Evolutionary conservation across 2,797 vertebrate genomes (phyloP), one percentile per base, ranked within the genome.

Genomic region (Lepus townsendii): DNA sequence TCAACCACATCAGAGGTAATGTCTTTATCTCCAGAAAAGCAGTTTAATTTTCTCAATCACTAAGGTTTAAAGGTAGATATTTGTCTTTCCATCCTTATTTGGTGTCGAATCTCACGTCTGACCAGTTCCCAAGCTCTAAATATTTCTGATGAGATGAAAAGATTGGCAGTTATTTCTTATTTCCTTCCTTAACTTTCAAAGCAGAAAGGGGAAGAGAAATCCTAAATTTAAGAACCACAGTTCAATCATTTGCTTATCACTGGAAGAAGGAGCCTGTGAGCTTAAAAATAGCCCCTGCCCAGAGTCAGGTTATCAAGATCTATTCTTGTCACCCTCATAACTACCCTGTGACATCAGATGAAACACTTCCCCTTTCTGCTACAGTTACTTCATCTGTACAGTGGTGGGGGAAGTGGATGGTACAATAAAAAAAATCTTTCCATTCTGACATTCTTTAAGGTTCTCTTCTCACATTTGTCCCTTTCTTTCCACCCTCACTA

Each of bases 201-300:
- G 42, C 82, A 60, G 17, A 96, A 95, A 95, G 77, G 17, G 50
- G 52, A 82, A 94, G 88, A 90, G 73, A 93, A 83, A 92, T 79
- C 75, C 73, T 93, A 82, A 85, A 90, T 50, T 69, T 72, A 63
- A 87, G 27, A 57, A 42, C 60, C 71, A 52, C 14, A 26, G 22
- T 80, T 93, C 88, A 73, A 24, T 80, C 92, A 65, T 94, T 96
- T 88, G 75, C 94, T 93, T 92, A 93, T 79, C 65, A 27, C 4
- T 78, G 96, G 90, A 90, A 94, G 54, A 91, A 96, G 83, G 71
- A 82, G 62, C 66, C 50, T 92, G 69, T 76, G 65, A 52, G 76
- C 94, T 83, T 95, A 93, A 96, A 97, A 95, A 95, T 80, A 94
- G 60, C 26, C 19, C 54, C 63, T 30, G 62, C 88, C 82, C 62